These are phyloP conservation scores for Cydia amplana DNA, from an alignment of 1,140 invertebrate genomes.

Conservation along the genomic window DNA sequence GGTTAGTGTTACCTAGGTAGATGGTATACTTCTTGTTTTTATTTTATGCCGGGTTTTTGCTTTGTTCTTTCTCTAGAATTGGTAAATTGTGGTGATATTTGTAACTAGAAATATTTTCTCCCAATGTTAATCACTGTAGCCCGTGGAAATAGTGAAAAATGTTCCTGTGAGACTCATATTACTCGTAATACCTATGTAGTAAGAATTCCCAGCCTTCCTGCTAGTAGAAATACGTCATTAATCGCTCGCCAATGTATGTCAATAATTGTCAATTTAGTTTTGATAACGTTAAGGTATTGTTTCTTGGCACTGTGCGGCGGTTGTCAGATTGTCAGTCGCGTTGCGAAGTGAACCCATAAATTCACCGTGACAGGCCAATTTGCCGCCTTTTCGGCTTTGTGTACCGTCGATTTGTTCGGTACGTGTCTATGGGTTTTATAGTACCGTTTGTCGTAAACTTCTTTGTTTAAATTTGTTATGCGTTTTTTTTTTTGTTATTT, in stretches of 20 bases:
- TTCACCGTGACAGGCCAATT: conserved; percentile 17
- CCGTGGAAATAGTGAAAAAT: too few relatives aligned
- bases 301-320: conserved; percentile 1
- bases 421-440: neutral
- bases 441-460: neutral
- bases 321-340: neutral
- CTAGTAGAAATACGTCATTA: too few relatives aligned
- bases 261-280: neutral
- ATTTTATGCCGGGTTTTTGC: too few relatives aligned
- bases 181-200: too few relatives aligned
- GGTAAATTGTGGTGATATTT: too few relatives aligned
- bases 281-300: neutral
- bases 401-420: conserved; percentile 1
- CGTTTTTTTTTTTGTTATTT: neutral
- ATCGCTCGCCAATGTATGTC: neutral
- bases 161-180: too few relatives aligned
- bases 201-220: too few relatives aligned
- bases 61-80: too few relatives aligned
- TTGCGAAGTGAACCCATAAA: conserved; percentile 12
- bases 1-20: too few relatives aligned
- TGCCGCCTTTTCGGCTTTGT: conserved; percentile 17
- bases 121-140: too few relatives aligned
- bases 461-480: neutral
- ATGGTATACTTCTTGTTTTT: too few relatives aligned
- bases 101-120: too few relatives aligned